Conservation (phyloP, 1,140 invertebrate genomes). For the Centruroides sculpturatus region DNA sequence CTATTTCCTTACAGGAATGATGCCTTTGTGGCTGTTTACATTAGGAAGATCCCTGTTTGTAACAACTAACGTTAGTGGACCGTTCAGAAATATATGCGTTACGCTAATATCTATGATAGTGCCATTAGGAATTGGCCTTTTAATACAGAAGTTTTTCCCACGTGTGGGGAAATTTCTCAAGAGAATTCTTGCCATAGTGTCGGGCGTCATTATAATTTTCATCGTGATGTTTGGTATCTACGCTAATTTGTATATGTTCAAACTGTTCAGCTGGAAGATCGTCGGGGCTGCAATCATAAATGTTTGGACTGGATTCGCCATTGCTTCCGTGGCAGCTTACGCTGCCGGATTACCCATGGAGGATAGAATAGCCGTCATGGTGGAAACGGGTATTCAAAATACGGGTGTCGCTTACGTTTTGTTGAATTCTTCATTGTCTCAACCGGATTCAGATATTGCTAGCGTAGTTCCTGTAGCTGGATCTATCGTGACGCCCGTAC, state of each 20-base stretch:
- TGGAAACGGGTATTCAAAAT: conserved; percentile 91
- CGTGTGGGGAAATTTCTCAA: conserved; percentile 50
- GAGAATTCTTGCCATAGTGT: conserved; percentile 70
- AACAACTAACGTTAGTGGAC: conserved; percentile 52
- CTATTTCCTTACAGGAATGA: conserved; percentile 50
- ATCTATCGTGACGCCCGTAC: conserved; percentile 85
- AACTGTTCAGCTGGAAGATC: conserved; percentile 70
- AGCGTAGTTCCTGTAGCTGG: conserved; percentile 59
- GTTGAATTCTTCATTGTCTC: conserved; percentile 36
- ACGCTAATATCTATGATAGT: conserved; percentile 64
- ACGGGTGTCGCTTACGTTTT: conserved; percentile 83
- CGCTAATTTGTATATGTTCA: conserved; percentile 81
- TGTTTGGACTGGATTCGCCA: conserved; percentile 71
- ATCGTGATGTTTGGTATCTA: conserved; percentile 80
- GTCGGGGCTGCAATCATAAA: conserved; percentile 63
- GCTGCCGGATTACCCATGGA: conserved; percentile 42
- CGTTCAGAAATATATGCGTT: conserved; percentile 59
- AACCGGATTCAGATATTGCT: conserved; percentile 32
- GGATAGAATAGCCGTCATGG: conserved; percentile 68
- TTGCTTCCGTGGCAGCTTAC: conserved; percentile 47
- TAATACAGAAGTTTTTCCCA: conserved; percentile 41
- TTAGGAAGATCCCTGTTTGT: conserved; percentile 64
- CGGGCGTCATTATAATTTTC: conserved; percentile 64
- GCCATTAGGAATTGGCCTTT: conserved; percentile 62
- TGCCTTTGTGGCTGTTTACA: conserved; percentile 89